Percentiles rank a stretch among this genome's conserved stretches.
Evolutionary conservation across 2,888 invertebrate species (phyloP).

Genomic region (Operophtera brumata): DNA sequence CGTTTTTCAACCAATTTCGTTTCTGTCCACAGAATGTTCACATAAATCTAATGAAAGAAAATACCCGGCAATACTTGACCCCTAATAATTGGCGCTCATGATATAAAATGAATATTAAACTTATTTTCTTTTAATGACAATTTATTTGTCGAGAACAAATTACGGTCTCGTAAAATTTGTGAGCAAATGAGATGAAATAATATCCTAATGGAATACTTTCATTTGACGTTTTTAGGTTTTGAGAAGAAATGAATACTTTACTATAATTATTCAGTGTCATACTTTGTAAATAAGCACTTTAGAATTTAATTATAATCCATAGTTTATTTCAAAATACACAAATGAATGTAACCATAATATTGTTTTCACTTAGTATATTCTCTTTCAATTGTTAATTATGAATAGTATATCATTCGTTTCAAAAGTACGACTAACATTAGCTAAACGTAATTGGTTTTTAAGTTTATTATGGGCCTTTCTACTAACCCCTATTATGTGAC

Average conservation of each 20-base stretch:
- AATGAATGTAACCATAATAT: too few species aligned
- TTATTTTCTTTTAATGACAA: slow-evolving; percentile 31
- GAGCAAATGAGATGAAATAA: slow-evolving; percentile 26
- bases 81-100: not conserved
- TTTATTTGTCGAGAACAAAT: slow-evolving; percentile 38
- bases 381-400: too few species aligned
- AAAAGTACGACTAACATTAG: too few species aligned
- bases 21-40: too few species aligned
- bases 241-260: not conserved
- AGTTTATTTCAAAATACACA: too few species aligned
- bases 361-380: too few species aligned
- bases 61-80: not conserved
- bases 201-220: slow-evolving; percentile 12
- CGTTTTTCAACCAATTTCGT: too few species aligned
- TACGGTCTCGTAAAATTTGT: slow-evolving; percentile 26
- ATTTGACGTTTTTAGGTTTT: slow-evolving; percentile 7
- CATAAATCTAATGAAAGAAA: not conserved
- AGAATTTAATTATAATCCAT: not conserved
- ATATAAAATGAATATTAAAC: not conserved
- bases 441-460: too few species aligned
- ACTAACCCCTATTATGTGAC: too few species aligned
- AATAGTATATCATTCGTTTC: too few species aligned
- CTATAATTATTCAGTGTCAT: not conserved
- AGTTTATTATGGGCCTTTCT: too few species aligned
- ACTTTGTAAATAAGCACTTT: not conserved